phyloP scores from a whole-genome alignment of 2,113 vertebrate genomes.

The Mus pahari region DNA sequence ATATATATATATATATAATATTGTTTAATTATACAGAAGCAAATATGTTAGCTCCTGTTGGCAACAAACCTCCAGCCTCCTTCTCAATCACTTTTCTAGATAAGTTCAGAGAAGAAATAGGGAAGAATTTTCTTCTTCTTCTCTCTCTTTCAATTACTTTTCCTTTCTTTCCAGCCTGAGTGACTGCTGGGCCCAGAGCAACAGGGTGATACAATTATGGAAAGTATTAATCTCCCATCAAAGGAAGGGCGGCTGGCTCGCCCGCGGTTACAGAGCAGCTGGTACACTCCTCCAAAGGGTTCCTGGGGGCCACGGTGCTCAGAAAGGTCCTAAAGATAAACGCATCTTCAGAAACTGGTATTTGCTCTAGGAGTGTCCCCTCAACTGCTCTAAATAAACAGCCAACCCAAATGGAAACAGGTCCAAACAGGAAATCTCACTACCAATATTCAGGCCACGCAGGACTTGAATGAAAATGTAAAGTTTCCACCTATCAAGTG shows the following conservation, averaged over 20 bases:
- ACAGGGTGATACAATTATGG: constrained; percentile 81
- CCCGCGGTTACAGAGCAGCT: not conserved
- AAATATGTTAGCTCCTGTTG: not conserved
- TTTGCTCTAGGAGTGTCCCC: not conserved
- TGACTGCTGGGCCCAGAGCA: constrained; percentile 75
- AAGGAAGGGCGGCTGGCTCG: constrained; percentile 36
- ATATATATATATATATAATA: too few species aligned
- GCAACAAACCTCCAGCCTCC: not conserved
- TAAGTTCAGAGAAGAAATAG: constrained; percentile 37
- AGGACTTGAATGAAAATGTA: not conserved
- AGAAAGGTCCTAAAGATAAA: constrained; percentile 39
- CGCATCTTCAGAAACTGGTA: not conserved
- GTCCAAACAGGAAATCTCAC: not conserved
- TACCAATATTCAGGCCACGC: constrained; percentile 23
- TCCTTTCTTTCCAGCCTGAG: constrained; percentile 84
- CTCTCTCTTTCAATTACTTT: constrained; percentile 82
- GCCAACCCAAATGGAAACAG: not conserved
- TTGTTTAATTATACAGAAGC: too few species aligned
- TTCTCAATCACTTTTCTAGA: constrained; percentile 51
- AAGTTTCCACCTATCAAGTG: not conserved
- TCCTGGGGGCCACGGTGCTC: not conserved
- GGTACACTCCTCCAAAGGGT: constrained; percentile 66
- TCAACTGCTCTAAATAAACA: constrained; percentile 14
- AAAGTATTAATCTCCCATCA: constrained; percentile 68
- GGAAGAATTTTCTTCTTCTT: constrained; percentile 73